phyloP scores from a whole-genome alignment of 2,797 vertebrate species.

The Muscicapa comitata region DNA sequence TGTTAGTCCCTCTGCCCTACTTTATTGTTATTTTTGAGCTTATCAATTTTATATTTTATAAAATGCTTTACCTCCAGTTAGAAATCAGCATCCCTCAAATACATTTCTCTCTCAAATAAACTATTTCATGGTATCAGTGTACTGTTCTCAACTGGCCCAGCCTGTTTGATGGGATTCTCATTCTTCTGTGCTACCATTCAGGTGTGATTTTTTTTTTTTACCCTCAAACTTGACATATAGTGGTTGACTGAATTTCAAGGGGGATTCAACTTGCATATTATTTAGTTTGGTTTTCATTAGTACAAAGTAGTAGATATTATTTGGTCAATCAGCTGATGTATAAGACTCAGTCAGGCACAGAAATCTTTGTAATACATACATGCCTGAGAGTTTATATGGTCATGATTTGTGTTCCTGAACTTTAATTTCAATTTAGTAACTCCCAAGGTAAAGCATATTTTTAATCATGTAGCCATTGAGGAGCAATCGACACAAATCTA shows the following conservation, averaged over 20 bases:
- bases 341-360: not conserved
- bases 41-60: not conserved
- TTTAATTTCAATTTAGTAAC: not conserved
- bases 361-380: not conserved
- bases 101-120: not conserved
- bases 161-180: not conserved
- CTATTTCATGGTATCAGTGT: not conserved
- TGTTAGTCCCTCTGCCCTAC: not conserved
- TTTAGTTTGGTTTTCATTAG: not conserved
- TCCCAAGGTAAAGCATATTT: not conserved
- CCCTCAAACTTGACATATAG: not conserved
- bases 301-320: not conserved
- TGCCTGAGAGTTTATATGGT: not conserved
- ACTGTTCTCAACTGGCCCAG: not conserved
- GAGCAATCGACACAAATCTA: not conserved
- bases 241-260: not conserved
- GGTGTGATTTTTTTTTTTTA: not conserved
- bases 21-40: not conserved
- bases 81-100: not conserved
- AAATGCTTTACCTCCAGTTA: not conserved
- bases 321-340: not conserved
- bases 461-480: not conserved
- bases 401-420: not conserved
- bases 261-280: not conserved
- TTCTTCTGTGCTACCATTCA: not conserved